Conservation (phyloP, 2,888 invertebrate species). For the Microctonus hyperodae region DNA sequence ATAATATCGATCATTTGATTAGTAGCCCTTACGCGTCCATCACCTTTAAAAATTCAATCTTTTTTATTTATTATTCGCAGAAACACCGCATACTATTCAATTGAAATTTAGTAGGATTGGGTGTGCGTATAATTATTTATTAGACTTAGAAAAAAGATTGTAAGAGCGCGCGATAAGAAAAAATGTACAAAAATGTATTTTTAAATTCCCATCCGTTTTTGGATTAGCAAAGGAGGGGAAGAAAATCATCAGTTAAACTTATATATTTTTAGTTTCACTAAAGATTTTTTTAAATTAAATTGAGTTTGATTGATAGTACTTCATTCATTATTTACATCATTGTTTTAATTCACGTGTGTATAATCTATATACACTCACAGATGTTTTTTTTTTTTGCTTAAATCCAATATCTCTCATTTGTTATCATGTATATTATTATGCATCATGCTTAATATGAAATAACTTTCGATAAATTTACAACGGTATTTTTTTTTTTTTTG, state of each 20-base stretch:
- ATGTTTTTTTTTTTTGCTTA: neutral
- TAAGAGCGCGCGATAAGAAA: constrained; percentile 44
- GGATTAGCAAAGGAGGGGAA: neutral
- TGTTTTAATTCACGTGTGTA: neutral
- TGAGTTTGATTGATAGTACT: constrained; percentile 56
- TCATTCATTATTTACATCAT: constrained; percentile 30
- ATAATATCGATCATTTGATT: constrained; percentile 54
- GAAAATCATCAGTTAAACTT: constrained; percentile 23
- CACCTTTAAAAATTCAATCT: constrained; percentile 17
- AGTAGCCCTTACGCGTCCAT: constrained; percentile 36
- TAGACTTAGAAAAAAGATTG: constrained; percentile 36
- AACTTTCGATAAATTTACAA: constrained; percentile 27
- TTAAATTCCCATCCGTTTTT: neutral
- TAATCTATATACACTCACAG: neutral
- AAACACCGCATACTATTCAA: neutral
- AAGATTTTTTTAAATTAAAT: constrained; percentile 44
- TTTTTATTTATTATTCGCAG: neutral
- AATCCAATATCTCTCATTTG: constrained; percentile 7
- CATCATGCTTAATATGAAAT: constrained; percentile 11
- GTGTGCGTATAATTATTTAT: constrained; percentile 29
- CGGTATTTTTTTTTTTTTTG: neutral
- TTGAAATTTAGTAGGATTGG: constrained; percentile 5
- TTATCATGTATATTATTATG: constrained; percentile 14
- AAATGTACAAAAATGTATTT: constrained; percentile 49
- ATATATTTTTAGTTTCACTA: constrained; percentile 14